Percentiles rank a stretch among this genome's conserved stretches.
phyloP scores from a whole-genome alignment of 2,888 invertebrate species.

The Drosophila kambysellisi region DNA sequence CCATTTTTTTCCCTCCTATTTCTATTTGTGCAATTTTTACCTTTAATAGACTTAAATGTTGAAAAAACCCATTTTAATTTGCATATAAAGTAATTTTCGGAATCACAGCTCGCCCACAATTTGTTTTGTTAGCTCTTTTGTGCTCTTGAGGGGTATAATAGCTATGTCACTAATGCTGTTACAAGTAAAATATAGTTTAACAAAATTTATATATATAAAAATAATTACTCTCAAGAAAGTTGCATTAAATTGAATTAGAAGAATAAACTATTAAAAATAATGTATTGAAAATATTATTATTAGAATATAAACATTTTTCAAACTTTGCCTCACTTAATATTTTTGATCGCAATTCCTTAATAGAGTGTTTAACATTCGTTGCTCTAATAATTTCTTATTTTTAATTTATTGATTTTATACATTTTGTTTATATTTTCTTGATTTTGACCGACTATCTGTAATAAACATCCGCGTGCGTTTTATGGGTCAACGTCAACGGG shows the following conservation, averaged over 20 bases:
- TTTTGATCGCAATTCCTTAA: neutral
- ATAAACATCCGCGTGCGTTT: constrained; percentile 65
- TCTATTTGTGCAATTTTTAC: constrained; percentile 62
- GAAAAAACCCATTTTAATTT: constrained; percentile 51
- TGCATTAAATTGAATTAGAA: no score
- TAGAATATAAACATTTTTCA: neutral
- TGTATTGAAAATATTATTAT: neutral
- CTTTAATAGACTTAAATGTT: constrained; percentile 31
- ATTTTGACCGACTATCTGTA: constrained; percentile 19
- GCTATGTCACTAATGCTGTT: constrained; percentile 11
- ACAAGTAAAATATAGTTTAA: constrained; percentile 29
- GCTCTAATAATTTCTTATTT: neutral
- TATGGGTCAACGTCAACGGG: constrained; percentile 67
- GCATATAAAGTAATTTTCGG: constrained; percentile 59
- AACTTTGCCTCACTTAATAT: neutral
- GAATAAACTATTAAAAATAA: neutral
- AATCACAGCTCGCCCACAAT: constrained; percentile 60
- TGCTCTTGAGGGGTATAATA: neutral
- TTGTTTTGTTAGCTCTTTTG: constrained; percentile 5
- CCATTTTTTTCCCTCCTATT: constrained; percentile 28
- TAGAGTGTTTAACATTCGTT: constrained; percentile 23
- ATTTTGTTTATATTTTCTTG: constrained; percentile 36
- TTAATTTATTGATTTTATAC: constrained; percentile 22
- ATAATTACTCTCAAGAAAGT: neutral
- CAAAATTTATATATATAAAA: neutral